Percentiles rank a stretch among this genome's conserved stretches.
These are phyloP conservation scores for Agapornis canus DNA, from an alignment of 2,797 vertebrate genomes.

Conservation along the genomic window DNA sequence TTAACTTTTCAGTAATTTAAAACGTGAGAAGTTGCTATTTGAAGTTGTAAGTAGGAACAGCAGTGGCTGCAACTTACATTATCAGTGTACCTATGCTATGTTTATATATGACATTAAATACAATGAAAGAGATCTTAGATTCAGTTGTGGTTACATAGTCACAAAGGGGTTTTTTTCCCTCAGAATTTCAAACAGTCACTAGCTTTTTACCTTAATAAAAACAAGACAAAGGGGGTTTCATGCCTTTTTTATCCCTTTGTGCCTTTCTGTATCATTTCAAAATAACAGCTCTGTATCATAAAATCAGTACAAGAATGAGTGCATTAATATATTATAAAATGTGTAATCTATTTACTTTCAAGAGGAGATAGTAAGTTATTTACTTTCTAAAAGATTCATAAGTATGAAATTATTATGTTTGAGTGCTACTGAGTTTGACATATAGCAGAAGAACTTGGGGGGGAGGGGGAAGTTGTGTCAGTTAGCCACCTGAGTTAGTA, in stretches of 20 bases:
- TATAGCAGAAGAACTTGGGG: background rate
- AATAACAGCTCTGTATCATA: background rate
- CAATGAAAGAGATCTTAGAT: background rate
- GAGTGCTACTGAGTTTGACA: background rate
- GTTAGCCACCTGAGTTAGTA: background rate
- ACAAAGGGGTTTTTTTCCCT: background rate
- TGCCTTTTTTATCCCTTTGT: background rate
- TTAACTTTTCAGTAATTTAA: background rate
- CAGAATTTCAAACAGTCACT: background rate
- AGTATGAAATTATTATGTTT: background rate
- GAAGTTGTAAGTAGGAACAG: background rate
- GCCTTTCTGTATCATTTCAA: background rate
- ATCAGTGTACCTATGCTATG: background rate
- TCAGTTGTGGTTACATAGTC: background rate
- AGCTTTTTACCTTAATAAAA: background rate
- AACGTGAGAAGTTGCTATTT: background rate
- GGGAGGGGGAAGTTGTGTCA: rapidly evolving
- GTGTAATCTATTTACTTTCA: background rate
- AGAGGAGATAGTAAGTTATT: background rate
- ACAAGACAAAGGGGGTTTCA: background rate
- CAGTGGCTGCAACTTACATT: background rate
- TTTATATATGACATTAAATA: background rate
- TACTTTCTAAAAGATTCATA: background rate
- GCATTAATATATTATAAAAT: background rate
- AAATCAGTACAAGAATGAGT: background rate